These are phyloP conservation scores for Carcharodon carcharias DNA, from an alignment of 2,797 vertebrate genomes.

Conservation along the genomic window DNA sequence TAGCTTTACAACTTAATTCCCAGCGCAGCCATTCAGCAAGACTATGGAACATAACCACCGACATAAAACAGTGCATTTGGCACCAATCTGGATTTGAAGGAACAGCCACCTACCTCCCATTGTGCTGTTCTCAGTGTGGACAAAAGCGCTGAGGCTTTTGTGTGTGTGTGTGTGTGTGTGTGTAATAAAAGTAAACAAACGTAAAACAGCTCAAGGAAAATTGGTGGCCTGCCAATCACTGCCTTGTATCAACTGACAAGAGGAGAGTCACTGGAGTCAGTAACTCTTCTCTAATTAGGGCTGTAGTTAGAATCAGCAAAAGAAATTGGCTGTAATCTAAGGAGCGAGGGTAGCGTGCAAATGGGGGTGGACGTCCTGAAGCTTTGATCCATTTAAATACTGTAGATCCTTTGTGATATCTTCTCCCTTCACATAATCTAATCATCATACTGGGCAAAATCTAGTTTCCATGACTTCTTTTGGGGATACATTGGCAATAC, in stretches of 20 bases:
- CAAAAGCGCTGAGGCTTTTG: neutral
- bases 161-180: neutral
- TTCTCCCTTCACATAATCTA: neutral
- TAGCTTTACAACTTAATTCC: neutral
- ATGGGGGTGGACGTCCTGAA: neutral
- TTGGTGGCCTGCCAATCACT: slow-evolving; percentile 37
- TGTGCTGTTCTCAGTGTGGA: slow-evolving; percentile 7
- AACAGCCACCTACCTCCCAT: neutral
- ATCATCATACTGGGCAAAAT: neutral
- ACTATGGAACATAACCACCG: neutral
- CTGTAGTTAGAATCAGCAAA: slow-evolving; percentile 4
- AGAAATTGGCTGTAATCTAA: neutral
- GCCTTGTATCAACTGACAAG: slow-evolving; percentile 29
- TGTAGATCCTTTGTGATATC: neutral
- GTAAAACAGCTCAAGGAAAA: slow-evolving; percentile 26
- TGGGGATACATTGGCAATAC: too few relatives aligned
- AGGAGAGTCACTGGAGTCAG: neutral
- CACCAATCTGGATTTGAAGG: neutral
- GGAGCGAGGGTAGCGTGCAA: neutral
- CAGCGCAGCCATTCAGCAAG: neutral
- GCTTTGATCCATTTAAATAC: neutral
- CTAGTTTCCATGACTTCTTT: neutral
- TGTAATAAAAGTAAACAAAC: slow-evolving; percentile 33
- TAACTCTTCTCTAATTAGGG: slow-evolving; percentile 28
- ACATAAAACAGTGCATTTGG: neutral